Base-by-base conservation (phyloP, 2,888 invertebrate genomes). In the Agrilus biguttatus region DNA sequence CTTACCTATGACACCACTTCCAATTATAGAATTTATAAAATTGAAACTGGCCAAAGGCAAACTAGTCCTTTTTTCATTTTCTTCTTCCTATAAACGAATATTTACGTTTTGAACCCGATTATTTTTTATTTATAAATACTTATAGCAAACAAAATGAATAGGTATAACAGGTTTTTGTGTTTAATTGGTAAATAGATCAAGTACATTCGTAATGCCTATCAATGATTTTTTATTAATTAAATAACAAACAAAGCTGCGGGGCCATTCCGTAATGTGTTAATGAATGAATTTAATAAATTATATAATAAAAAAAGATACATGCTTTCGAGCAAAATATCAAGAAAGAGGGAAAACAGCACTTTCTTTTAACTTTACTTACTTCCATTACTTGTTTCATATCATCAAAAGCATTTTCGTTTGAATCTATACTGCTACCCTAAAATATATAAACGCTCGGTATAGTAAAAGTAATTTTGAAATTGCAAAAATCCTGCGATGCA, bases 1-100 rank as follows among this genome's bases (percentile, higher is more conserved):
- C 66, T 66, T 63, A 80, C 87, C 87, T 57, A 88, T 87, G 43
- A 88, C 83, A 48, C 88, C 87, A 56, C 86, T 86, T 45, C 88
- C 88, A 49, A 88, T 81, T 60, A 88, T 88, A 40, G 86, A 86
- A 68, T 88, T 88, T 59, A 88, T 85, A 65, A 85, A 87, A 70
- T 88, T 88, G 66, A 87, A 87, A 64, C 83, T 82, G 49, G 86
- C 83, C 67, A 78, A 76, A 23, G 82, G 79, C 51, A 82, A 66
- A 47, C 83, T 78, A 53, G 75, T 79, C 53, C 76, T 73, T 55
- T 75, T 74, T 45, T 77, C 75, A 43, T 69, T 66, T 47, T 70
- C 68, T 43, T 72, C 70, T 43, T 72, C 72, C 50, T 72, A 48
- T 14, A 55, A 54, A 48, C 39, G 8, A 28, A 28, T 10, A 28